A percentile compares a stretch with the other conserved stretches of the same genome.
Conservation (phyloP, 2,113 vertebrate species). For the Machaerirhynchus nigripectus region DNA sequence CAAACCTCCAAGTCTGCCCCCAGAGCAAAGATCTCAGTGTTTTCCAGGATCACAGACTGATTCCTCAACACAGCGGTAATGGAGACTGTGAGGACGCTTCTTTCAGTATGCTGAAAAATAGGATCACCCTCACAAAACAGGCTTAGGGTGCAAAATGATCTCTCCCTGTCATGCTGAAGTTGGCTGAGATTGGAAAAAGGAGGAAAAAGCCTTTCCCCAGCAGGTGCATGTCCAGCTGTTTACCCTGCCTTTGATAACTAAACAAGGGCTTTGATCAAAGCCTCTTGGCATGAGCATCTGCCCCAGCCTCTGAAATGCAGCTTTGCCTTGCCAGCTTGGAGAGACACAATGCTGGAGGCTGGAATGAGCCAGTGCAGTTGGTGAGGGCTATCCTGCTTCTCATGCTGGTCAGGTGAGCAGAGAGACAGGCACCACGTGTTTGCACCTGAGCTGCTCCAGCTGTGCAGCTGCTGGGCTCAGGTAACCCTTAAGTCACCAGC, state of each 20-base stretch:
- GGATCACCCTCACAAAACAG: neutral
- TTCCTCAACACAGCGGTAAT: neutral
- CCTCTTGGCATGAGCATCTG: neutral
- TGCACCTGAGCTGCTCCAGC: neutral
- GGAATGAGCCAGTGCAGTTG: neutral
- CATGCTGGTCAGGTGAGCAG: rapidly evolving
- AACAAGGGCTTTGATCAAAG: neutral
- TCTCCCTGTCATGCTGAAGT: neutral
- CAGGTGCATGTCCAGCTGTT: neutral
- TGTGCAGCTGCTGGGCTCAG: rapidly evolving
- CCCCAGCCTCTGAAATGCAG: neutral
- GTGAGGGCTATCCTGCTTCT: neutral
- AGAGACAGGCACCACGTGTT: neutral
- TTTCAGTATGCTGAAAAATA: neutral
- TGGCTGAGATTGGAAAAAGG: neutral
- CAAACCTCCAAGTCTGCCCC: neutral
- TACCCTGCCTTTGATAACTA: neutral
- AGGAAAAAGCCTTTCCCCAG: neutral
- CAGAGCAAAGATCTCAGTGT: neutral
- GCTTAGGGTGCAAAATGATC: neutral
- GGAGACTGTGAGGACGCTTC: neutral
- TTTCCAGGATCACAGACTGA: neutral
- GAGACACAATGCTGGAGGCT: neutral
- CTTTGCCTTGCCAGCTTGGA: neutral
- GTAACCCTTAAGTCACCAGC: neutral